Conservation (phyloP, 2,888 invertebrate species). For the Synanthedon formicaeformis region DNA sequence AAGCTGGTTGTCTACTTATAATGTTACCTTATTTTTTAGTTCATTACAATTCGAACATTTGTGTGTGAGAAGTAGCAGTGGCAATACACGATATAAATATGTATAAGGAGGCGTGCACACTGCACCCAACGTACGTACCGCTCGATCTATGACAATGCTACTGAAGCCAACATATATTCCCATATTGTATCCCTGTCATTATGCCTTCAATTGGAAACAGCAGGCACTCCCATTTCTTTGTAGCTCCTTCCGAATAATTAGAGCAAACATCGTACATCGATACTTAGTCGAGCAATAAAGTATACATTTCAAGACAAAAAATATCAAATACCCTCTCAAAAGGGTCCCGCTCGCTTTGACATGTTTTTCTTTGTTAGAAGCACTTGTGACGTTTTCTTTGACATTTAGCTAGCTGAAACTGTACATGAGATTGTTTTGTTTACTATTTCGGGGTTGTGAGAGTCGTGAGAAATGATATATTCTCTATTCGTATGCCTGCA, state of each 20-base stretch:
- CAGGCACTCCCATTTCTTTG: slow-evolving; percentile 56
- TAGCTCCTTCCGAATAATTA: slow-evolving; percentile 67
- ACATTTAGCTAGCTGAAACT: slow-evolving; percentile 28
- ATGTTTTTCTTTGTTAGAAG: slow-evolving; percentile 51
- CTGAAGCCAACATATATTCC: slow-evolving; percentile 26
- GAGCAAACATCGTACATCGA: slow-evolving; percentile 40
- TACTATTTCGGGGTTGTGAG: slow-evolving; percentile 35
- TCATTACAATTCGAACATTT: too few species aligned
- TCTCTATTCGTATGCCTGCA: not conserved
- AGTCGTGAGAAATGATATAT: slow-evolving; percentile 48
- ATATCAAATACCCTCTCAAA: slow-evolving; percentile 36
- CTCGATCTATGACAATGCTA: slow-evolving; percentile 40
- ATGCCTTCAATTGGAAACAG: slow-evolving; percentile 44
- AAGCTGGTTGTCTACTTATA: too few species aligned
- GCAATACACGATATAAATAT: slow-evolving; percentile 42
- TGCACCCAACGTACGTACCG: too few species aligned
- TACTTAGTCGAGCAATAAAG: slow-evolving; percentile 44
- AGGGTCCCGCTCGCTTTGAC: slow-evolving; percentile 54
- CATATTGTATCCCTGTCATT: slow-evolving; percentile 51
- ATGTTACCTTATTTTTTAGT: too few species aligned
- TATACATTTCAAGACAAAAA: slow-evolving; percentile 62
- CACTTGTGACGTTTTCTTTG: slow-evolving; percentile 37
- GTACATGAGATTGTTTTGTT: slow-evolving; percentile 36
- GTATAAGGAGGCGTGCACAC: slow-evolving; percentile 49
- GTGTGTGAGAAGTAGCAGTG: not conserved